Evolutionary conservation across 2,113 vertebrate genomes (phyloP).

Genomic region (Silurus asotus): DNA sequence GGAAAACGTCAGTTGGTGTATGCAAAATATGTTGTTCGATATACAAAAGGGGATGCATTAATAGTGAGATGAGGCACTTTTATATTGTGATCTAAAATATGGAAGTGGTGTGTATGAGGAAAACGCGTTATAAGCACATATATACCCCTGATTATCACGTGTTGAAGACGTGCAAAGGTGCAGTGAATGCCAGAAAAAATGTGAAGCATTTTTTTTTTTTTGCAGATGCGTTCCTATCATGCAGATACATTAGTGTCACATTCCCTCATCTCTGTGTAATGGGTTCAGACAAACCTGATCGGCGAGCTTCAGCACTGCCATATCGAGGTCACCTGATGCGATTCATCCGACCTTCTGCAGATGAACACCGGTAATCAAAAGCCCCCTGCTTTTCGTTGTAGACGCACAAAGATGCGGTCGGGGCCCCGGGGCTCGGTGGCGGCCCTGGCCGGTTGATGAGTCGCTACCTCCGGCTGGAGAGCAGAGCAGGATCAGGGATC

Average conservation of each 20-base stretch:
- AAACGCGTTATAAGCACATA: not conserved
- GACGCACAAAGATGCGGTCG: slow-evolving; percentile 21
- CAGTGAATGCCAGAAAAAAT: not conserved
- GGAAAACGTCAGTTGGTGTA: not conserved
- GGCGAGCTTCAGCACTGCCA: slow-evolving; percentile 79
- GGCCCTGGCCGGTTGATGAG: slow-evolving; percentile 62
- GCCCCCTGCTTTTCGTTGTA: slow-evolving; percentile 28
- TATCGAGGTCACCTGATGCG: slow-evolving; percentile 66
- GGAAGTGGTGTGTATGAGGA: not conserved
- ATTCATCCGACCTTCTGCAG: slow-evolving; percentile 62
- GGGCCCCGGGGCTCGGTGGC: slow-evolving; percentile 63
- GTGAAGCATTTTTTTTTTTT: not conserved
- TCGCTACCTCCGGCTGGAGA: slow-evolving; percentile 61
- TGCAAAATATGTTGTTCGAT: not conserved
- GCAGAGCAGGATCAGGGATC: slow-evolving; percentile 52
- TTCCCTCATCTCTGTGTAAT: not conserved
- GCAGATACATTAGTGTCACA: not conserved
- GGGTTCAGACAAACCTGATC: slow-evolving; percentile 72
- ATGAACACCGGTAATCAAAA: not conserved
- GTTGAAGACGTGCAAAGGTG: not conserved
- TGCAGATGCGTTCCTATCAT: not conserved
- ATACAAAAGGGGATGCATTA: not conserved
- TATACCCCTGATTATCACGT: not conserved
- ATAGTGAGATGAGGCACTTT: not conserved
- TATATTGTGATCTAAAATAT: not conserved